Base-by-base conservation (phyloP, 92 coral and sea anemone genomes). In the Umimayanthus chanpuru region DNA sequence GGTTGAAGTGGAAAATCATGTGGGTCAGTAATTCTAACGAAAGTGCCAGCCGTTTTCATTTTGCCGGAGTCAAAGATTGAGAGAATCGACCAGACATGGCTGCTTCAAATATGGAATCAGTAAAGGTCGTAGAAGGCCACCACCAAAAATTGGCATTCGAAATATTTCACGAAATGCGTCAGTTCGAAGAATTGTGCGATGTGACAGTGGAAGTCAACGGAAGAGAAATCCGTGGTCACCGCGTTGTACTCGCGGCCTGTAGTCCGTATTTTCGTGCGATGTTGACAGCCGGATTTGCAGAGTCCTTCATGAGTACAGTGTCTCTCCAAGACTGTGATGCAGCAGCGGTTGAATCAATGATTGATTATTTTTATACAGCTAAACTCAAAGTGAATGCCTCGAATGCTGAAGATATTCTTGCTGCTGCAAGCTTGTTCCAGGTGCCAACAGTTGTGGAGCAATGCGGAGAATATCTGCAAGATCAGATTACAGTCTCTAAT, bases 201-300 rank as follows among this genome's bases (percentile, higher is more conserved):
- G 89, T 96, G 39, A 94, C 97, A 23, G 92, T 96, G 3, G 91
- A 91, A 65, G 94, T 95, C 15, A 82, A 88, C 40, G 96, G 93
- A 65, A 92, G 76, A 77, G 96, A 94, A 74, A 89, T 96, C 4
- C 91, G 95, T 25, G 98, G 94, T 15, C 98, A 96, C 75, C 89
- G 96, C 16, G 92, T 96, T 4, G 93, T 96, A 20, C 87, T 96
- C 29, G 96, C 98, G 1, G 98, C 98, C 23, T 96, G 98, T 53
- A 93, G 98, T 71, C 94, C 98, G 1, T 94, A 96, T 89, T 96
- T 96, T 81, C 96, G 98, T 56, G 98, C 97, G 2, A 95, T 92
- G 94, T 86, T 96, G 64, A 96, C 97, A 47, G 86, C 96, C 0
- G 94, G 94, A 2, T 95, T 94, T 58, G 96, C 90, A 14, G 97